Base-by-base conservation (phyloP, 2,797 vertebrate species). In the Lacerta viridis region DNA sequence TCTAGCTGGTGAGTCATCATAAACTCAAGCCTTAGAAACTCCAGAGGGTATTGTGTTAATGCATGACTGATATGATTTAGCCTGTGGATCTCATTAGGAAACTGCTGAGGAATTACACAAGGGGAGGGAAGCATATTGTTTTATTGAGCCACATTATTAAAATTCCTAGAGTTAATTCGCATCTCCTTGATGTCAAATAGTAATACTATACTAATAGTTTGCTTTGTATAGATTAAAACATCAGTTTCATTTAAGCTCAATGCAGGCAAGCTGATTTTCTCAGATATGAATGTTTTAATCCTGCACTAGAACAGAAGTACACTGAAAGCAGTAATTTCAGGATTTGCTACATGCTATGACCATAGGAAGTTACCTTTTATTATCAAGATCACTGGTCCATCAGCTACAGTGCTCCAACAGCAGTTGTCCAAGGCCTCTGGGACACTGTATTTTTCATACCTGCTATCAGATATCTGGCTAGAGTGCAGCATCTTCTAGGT, bases 41-140 rank as follows among this genome's bases (percentile, higher is more conserved):
- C 88, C 50, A 74, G 85, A 80, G 88, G 88, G 4, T 75, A 89
- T 83, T 59, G 89, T 94, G 87, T 92, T 96, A 96, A 96, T 96
- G 92, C 74, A 95, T 92, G 90, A 96, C 85, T 93, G 80, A 94
- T 94, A 94, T 90, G 93, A 95, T 96, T 95, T 95, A 95, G 91
- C 90, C 72, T 92, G 90, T 93, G 87, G 89, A 89, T 93, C 87
- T 97, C 92, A 95, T 96, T 96, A 96, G 88, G 84, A 95, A 95
- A 94, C 91, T 81, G 89, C 90, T 95, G 80, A 79, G 91, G 89
- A 94, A 96, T 94, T 93, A 78, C 93, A 90, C 85, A 90, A 90
- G 77, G 68, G 39, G 92, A 93, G 36, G 87, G 91, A 88, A 78
- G 92, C 86, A 0, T 33, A 39, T 25, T 72, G 81, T 27, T 61